Base-by-base conservation (phyloP, 2,888 invertebrate species). In the Drosophila paracracens region DNA sequence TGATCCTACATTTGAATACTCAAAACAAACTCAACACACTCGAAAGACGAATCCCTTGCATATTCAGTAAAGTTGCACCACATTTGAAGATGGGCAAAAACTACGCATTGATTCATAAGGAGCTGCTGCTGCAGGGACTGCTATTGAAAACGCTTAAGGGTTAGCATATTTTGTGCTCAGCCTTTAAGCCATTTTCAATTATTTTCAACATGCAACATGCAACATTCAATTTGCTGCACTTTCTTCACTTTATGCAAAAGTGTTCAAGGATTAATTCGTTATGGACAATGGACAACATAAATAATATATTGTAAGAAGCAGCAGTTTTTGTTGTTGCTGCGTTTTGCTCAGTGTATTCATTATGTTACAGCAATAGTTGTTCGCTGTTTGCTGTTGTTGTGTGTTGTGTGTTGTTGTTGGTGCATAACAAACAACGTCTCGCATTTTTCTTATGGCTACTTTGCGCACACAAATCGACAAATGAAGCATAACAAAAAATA, bases 391-490 rank as follows among this genome's bases (percentile, higher is more conserved):
- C 4, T 36, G 38, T 53, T 50, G 29, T 63, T 33, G 21, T 35
- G 2, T 36, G 46, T 58, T 50, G 25, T 53, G 51, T 38, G 38
- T 53, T 36, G 46, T 66, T 58, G 51, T 61, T 69, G 18, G 52
- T 71, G 76, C 60, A 70, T 60, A 65, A 65, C 46, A 46, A 46
- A 46, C 46, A 25, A 46, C 27, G 62, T 53, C 59, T 51, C 21
- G 58, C 57, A 36, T 60, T 69, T 50, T 74, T 40, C 25, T 50
- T 56, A 70, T 70, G 67, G 27, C 67, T 31, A 64, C 59, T 74
- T 74, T 56, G 73, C 72, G 83, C 73, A 73, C 72, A 81, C 73
- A 73, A 78, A 76, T 76, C 70, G 66, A 70, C 87, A 80, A 89
- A 89, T 80, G 84, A 86, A 86, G 82, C 87, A 87, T 80, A 76